Conservation (phyloP, 2,888 invertebrate genomes). For the Drosophila neonasuta region DNA sequence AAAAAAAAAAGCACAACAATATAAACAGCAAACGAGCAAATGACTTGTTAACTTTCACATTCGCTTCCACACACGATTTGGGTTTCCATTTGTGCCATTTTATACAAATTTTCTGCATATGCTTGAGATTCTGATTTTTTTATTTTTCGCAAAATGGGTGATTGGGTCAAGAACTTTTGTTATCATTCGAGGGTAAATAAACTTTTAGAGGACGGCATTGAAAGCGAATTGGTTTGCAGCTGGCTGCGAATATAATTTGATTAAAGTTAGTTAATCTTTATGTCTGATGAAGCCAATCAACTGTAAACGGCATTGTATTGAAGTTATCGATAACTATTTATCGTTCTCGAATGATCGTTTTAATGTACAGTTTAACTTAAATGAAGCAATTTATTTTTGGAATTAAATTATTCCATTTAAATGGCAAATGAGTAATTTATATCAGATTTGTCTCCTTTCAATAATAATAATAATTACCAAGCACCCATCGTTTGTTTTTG, state of each 20-base stretch:
- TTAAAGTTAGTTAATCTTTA: background rate
- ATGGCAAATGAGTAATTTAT: background rate
- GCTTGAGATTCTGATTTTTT: background rate
- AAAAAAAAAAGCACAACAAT: background rate
- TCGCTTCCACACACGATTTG: slow-evolving; percentile 14
- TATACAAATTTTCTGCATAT: slow-evolving; percentile 10
- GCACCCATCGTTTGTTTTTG: no score
- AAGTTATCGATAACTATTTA: background rate
- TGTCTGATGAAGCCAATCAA: background rate
- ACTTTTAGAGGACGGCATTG: slow-evolving; percentile 12
- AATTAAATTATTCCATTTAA: background rate
- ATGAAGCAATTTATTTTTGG: background rate
- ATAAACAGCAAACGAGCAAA: background rate
- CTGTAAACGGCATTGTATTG: background rate
- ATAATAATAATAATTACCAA: no score
- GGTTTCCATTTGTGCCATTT: slow-evolving; percentile 26
- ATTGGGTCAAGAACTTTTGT: slow-evolving; percentile 49
- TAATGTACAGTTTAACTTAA: background rate
- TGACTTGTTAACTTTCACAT: slow-evolving; percentile 46
- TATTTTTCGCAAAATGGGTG: slow-evolving; percentile 29
- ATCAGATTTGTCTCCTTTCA: background rate
- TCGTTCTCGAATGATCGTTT: background rate
- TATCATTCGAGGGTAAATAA: slow-evolving; percentile 15
- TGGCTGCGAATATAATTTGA: background rate
- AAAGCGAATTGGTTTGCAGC: slow-evolving; percentile 10